These are phyloP conservation scores for Ciconia nigra DNA, from an alignment of 2,797 vertebrate species.

Conservation along the genomic window DNA sequence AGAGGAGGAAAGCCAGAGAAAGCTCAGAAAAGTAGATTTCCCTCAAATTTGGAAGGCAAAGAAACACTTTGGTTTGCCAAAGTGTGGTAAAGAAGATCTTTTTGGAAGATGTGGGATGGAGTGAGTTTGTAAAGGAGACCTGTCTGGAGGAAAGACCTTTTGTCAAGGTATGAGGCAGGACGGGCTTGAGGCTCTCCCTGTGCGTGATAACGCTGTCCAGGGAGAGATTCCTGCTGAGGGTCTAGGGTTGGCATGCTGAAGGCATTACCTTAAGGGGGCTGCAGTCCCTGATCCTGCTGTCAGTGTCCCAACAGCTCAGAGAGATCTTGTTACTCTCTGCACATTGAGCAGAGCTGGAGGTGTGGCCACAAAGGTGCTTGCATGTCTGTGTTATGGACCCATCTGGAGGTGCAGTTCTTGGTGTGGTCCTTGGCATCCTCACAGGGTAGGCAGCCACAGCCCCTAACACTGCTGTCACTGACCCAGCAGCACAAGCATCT, in stretches of 20 bases:
- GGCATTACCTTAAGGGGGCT: neutral
- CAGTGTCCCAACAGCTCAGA: neutral
- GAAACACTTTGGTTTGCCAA: neutral
- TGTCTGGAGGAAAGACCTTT: neutral
- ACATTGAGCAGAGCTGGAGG: neutral
- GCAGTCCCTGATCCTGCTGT: neutral
- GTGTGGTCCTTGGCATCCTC: neutral
- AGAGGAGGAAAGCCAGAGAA: neutral
- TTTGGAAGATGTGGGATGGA: neutral
- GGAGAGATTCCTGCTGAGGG: neutral
- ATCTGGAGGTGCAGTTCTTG: neutral
- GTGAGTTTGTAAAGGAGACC: neutral
- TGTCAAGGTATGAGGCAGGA: neutral
- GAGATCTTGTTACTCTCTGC: neutral
- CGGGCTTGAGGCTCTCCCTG: neutral
- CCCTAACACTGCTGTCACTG: neutral
- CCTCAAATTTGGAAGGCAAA: neutral
- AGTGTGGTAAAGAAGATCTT: neutral
- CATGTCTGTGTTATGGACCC: neutral
- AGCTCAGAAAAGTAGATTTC: neutral
- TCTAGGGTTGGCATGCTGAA: neutral
- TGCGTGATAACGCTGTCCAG: neutral
- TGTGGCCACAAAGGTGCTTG: neutral
- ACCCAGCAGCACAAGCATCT: neutral
- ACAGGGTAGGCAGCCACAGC: neutral